Conservation (phyloP, 2,113 vertebrate species). For the Tapirus terrestris region DNA sequence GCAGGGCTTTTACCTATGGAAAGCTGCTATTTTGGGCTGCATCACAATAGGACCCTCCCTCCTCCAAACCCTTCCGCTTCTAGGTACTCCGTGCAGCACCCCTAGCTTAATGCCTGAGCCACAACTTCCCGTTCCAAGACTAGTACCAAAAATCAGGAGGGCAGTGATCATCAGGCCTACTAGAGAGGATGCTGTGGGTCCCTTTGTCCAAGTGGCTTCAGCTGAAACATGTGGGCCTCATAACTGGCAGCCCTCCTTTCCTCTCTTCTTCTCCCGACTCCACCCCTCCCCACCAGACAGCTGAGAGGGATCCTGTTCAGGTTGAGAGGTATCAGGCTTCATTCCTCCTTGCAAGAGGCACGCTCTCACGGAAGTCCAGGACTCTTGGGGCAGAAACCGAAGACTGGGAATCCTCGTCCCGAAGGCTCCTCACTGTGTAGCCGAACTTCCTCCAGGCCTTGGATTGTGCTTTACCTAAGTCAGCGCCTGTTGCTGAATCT, state of each 20-base stretch:
- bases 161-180: neutral
- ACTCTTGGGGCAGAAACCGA: neutral
- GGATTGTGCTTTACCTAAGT: neutral
- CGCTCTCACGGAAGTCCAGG: neutral
- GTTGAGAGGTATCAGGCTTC: neutral
- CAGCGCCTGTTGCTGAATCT: neutral
- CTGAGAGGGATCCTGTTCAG: neutral
- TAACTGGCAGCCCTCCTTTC: neutral
- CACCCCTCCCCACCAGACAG: neutral
- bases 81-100: neutral
- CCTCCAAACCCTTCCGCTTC: neutral
- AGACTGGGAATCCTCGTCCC: neutral
- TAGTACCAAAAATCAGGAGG: neutral
- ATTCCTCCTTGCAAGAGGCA: neutral
- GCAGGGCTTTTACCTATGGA: conserved; percentile 79
- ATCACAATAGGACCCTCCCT: neutral
- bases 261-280: neutral
- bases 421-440: neutral
- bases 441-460: neutral
- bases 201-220: neutral
- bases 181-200: neutral
- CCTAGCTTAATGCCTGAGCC: neutral
- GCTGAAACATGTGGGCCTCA: neutral
- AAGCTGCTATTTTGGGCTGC: conserved; percentile 53
- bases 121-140: neutral